Evolutionary conservation across 2,888 invertebrate genomes (phyloP), one percentile per base, ranked within the genome.

Genomic region (Rapana venosa): DNA sequence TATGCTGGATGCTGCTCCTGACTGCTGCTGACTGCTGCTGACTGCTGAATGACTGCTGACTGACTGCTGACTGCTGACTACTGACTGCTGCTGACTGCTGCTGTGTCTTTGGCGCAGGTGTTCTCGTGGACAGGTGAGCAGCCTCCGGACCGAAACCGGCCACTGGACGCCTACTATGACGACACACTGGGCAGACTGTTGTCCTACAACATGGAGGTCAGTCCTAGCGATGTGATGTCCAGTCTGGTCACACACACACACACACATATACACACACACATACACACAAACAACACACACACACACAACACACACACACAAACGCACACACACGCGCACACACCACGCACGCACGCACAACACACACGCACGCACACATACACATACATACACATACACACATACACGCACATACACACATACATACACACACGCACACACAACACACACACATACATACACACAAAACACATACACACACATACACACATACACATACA

Each of bases 91-190:
- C n/a, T n/a, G n/a, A n/a, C 2, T 47, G 47, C 47, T 70, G 70
- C 30, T 26, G 47, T 77, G 77, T 47, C 47, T 81, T n/a, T 22
- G 17, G 81, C 32, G 2, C 93, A 97, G 97, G 96, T 98, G 35
- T 97, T 97, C 93, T 97, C 97, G 91, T 97, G 97, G 96, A 97
- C 97, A 15, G 97, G 97, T 90, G 97, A 97, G 93, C 97, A 96
- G 95, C 96, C 96, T 89, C 97, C 97, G 30, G 97, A 97, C 94
- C 96, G 97, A 8, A 95, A 96, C 35, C 96, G 96, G 22, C 96
- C 97, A 11, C 96, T 97, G 88, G 96, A 97, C 91, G 96, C 97
- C 36, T 97, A 96, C 94, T 98, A 97, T 94, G 97, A 98, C 94
- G 94, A 95, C 32, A 96, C 97, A 66, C 97, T 97, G 87, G 97